Conservation (phyloP, 2,888 invertebrate genomes). For the Cantharis nigra region DNA sequence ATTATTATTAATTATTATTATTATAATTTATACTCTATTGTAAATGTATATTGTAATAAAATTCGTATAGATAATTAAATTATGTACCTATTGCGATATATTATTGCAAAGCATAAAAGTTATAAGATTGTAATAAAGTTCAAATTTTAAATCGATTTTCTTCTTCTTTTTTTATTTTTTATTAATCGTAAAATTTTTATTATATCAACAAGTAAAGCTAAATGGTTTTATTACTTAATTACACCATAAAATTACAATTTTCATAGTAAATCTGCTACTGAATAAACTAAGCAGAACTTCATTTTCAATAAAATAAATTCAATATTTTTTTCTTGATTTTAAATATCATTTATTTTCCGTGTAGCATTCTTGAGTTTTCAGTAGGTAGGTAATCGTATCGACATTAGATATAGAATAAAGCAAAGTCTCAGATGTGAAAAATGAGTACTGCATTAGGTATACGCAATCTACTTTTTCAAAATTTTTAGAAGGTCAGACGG, state of each 20-base stretch:
- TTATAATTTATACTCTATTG: conserved; percentile 23
- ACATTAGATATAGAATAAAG: too few relatives aligned
- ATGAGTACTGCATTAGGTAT: too few relatives aligned
- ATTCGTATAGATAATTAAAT: conserved; percentile 17
- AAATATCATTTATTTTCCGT: too few relatives aligned
- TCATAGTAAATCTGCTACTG: neutral
- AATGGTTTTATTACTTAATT: neutral
- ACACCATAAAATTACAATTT: neutral
- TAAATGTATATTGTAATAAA: conserved; percentile 26
- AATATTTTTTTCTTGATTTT: too few relatives aligned
- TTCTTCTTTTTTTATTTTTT: neutral
- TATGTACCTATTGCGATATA: conserved; percentile 26
- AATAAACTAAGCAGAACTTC: neutral
- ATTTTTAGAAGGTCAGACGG: too few relatives aligned
- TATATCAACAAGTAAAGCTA: neutral
- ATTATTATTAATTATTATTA: conserved; percentile 24
- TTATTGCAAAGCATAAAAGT: conserved; percentile 20
- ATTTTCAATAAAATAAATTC: too few relatives aligned
- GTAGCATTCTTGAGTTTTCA: too few relatives aligned
- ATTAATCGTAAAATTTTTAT: neutral
- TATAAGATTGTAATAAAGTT: conserved; percentile 28
- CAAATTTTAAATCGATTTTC: conserved; percentile 4
- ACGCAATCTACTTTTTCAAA: too few relatives aligned
- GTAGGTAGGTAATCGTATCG: too few relatives aligned
- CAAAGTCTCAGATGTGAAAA: too few relatives aligned